Conservation (phyloP, 2,888 invertebrate species). For the Phanerotoma sp. region DNA sequence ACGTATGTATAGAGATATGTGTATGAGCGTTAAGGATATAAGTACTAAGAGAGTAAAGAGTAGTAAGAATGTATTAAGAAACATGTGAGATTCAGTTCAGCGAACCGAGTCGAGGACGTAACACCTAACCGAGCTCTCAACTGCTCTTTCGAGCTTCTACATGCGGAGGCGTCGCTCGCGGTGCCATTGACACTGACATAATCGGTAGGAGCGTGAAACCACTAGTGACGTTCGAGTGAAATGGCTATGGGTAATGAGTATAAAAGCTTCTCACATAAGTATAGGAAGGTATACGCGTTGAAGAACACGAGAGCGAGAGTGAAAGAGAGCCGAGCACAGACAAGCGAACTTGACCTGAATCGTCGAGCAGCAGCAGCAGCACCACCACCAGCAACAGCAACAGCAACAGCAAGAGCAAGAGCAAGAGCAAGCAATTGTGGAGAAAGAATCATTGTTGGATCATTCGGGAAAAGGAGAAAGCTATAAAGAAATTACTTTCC, state of each 20-base stretch:
- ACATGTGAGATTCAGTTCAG: conserved; percentile 46
- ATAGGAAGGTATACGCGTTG: conserved; percentile 2
- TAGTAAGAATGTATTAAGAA: not conserved
- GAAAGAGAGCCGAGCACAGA: conserved; percentile 30
- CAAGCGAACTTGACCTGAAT: conserved; percentile 46
- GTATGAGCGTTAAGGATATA: too few relatives aligned
- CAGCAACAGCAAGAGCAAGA: too few relatives aligned
- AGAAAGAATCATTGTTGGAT: conserved; percentile 43
- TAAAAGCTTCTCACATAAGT: conserved; percentile 32
- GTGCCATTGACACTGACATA: conserved; percentile 56
- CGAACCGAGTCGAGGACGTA: conserved; percentile 42
- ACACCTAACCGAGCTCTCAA: conserved; percentile 29
- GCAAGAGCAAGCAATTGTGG: conserved; percentile 33
- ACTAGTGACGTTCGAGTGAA: conserved; percentile 41
- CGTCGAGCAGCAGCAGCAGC: conserved; percentile 29
- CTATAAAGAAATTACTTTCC: conserved; percentile 50
- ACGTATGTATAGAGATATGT: too few relatives aligned
- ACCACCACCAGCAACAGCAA: too few relatives aligned
- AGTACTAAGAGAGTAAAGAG: not conserved
- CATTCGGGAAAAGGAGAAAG: conserved; percentile 42
- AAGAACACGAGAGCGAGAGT: conserved; percentile 23
- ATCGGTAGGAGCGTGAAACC: conserved; percentile 37
- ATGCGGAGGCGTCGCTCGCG: conserved; percentile 1
- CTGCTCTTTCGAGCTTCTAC: not conserved
- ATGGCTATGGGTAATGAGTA: conserved; percentile 37